Evolutionary conservation across 2,797 vertebrate genomes (phyloP).

Genomic region (Dendrocincla tyrannina): DNA sequence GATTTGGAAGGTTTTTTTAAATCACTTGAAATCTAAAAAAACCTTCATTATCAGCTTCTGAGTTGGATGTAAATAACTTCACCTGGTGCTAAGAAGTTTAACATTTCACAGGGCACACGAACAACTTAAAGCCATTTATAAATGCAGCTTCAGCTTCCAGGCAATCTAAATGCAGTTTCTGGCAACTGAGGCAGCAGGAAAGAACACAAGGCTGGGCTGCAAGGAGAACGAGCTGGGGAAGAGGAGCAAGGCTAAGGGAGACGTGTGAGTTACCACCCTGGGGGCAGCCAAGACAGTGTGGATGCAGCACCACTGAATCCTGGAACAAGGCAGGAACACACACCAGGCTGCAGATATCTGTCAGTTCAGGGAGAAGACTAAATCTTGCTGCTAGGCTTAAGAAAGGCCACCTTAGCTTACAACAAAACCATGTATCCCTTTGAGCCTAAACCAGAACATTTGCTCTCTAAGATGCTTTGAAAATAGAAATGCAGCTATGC

Average conservation of each 20-base stretch:
- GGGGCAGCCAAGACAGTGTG: not conserved
- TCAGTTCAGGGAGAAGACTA: not conserved
- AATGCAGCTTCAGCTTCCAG: constrained; percentile 29
- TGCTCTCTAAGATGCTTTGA: not conserved
- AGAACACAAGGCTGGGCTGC: not conserved
- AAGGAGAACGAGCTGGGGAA: not conserved
- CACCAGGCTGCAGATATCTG: not conserved
- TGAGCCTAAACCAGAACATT: not conserved
- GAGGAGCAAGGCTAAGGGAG: not conserved
- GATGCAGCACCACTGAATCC: not conserved
- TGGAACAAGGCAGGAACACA: not conserved
- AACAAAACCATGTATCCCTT: not conserved
- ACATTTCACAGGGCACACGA: constrained; percentile 36
- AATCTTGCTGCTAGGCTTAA: not conserved
- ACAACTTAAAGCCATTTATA: constrained; percentile 47
- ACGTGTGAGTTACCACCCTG: not conserved
- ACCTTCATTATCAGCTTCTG: constrained; percentile 72
- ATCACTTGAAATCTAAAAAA: constrained; percentile 75
- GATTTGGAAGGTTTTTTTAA: constrained; percentile 72
- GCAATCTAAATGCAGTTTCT: constrained; percentile 15
- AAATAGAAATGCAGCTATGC: not conserved
- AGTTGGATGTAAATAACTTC: constrained; percentile 75
- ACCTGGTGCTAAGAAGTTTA: constrained; percentile 62
- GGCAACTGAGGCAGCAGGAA: constrained; percentile 19
- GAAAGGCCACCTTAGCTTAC: not conserved